Evolutionary conservation across 2,797 vertebrate genomes (phyloP), one percentile per base, ranked within the genome.

Genomic region (Morus bassanus): DNA sequence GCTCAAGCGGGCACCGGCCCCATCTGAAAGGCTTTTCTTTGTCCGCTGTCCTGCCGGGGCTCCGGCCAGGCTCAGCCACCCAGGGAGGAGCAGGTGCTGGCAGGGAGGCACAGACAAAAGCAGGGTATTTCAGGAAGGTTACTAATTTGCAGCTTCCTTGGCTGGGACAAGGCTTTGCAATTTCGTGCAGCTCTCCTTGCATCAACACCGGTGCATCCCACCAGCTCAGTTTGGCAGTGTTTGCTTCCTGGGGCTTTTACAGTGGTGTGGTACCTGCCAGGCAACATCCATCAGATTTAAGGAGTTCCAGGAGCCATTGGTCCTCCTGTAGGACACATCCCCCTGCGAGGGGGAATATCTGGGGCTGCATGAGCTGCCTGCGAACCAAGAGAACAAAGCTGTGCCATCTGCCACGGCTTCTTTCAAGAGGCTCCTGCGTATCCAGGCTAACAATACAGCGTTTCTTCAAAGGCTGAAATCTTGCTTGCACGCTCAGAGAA

Each of bases 381-480:
- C 5, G 0, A 85, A 93, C 69, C 63, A n/a, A n/a, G 81, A 68
- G 89, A 96, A 94, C 95, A 97, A 97, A 96, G 96, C 93, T 89
- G 91, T 92, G 92, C 95, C 94, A 97, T 96, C 93, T 97, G 96
- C 93, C 94, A 48, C 57, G 15, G 85, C 96, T 88, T 93, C 95
- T 97, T 95, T 96, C 92, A 95, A 84, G 91, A 89, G 86, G 84
- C 86, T 93, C 60, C 92, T 94, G 61, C 28, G 0, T 83, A 65
- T 93, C 86, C 78, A 78, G 61, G 68, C 94, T 95, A 93, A 95
- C 93, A 95, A 95, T 97, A 28, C 78, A 2, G 72, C 37, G 0
- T 93, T 94, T 95, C 96, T 96, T 97, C 96, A 96, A 94, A 96
- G 96, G 87, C 92, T 93, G 48, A 89, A 94, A 85, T 93, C 95